These are phyloP conservation scores for Flabesymbios commensalis DNA, from an alignment of 2,888 invertebrate species.

Conservation along the genomic window DNA sequence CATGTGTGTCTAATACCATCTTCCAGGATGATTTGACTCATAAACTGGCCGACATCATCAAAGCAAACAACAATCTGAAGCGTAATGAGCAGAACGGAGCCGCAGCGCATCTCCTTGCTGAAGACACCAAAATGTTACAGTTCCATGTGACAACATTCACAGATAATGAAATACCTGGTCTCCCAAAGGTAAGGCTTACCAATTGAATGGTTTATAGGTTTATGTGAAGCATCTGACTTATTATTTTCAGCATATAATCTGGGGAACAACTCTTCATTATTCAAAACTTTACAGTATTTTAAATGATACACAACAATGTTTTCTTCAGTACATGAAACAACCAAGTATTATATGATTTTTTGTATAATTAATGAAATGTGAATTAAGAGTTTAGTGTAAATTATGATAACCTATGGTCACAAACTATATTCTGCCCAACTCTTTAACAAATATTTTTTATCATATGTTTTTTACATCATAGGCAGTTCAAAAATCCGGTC, in stretches of 20 bases:
- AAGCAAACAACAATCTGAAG: constrained; percentile 92
- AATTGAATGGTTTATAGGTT: too few relatives aligned
- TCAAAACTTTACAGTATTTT: too few relatives aligned
- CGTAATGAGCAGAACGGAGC: constrained; percentile 96
- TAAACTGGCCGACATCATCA: constrained; percentile 97
- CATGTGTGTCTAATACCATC: too few relatives aligned
- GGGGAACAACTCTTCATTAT: too few relatives aligned
- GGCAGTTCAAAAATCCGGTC: constrained; percentile 98
- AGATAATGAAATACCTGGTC: constrained; percentile 98
- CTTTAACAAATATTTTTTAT: neutral
- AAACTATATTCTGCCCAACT: too few relatives aligned
- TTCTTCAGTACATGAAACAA: too few relatives aligned
- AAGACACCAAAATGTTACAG: constrained; percentile 96
- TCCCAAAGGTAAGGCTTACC: constrained; percentile 53
- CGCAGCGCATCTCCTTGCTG: constrained; percentile 94
- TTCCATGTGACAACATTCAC: constrained; percentile 98
- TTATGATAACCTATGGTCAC: too few relatives aligned
- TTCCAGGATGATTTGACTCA: constrained; percentile 97
- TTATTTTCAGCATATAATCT: too few relatives aligned
- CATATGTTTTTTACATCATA: constrained; percentile 33
- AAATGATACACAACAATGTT: too few relatives aligned
- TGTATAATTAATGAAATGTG: too few relatives aligned
- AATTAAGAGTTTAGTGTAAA: too few relatives aligned
- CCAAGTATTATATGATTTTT: too few relatives aligned
- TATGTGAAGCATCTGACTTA: neutral